Percentiles rank a stretch among this genome's conserved stretches.
These are phyloP conservation scores for Aselliscus stoliczkanus DNA, from an alignment of 2,797 vertebrate genomes.

Conservation along the genomic window DNA sequence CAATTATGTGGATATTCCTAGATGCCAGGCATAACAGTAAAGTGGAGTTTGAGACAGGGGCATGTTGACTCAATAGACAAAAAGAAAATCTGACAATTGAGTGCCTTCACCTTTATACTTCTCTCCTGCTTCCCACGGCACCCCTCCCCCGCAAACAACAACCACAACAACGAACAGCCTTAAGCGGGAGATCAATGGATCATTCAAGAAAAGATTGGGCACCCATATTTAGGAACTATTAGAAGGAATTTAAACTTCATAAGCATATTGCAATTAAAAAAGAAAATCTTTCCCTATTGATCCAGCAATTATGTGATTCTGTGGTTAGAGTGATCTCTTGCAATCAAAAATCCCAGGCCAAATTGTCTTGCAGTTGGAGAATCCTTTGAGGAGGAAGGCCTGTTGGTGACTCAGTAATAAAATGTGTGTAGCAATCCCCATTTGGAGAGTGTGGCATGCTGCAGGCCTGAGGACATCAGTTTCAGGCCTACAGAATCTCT, in stretches of 20 bases:
- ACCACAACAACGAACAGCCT: neutral
- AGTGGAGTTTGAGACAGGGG: neutral
- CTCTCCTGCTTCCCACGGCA: no score
- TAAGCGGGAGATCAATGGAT: neutral
- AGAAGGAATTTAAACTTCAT: neutral
- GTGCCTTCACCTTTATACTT: fast-evolving
- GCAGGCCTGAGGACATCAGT: neutral
- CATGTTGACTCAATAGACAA: neutral
- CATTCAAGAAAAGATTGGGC: neutral
- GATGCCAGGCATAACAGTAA: neutral
- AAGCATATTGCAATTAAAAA: no score
- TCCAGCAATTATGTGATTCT: neutral
- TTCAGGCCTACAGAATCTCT: neutral
- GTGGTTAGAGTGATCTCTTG: neutral
- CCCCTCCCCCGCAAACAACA: fast-evolving
- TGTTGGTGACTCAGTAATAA: neutral
- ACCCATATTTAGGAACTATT: neutral
- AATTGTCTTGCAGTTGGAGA: neutral
- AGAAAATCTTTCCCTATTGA: neutral
- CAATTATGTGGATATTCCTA: neutral
- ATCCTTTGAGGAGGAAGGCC: neutral
- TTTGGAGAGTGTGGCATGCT: neutral
- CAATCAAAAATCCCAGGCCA: neutral
- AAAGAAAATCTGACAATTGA: neutral
- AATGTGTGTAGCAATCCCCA: no score